phyloP scores from a whole-genome alignment of 1,140 invertebrate species.

The Neodiprion pinetum region DNA sequence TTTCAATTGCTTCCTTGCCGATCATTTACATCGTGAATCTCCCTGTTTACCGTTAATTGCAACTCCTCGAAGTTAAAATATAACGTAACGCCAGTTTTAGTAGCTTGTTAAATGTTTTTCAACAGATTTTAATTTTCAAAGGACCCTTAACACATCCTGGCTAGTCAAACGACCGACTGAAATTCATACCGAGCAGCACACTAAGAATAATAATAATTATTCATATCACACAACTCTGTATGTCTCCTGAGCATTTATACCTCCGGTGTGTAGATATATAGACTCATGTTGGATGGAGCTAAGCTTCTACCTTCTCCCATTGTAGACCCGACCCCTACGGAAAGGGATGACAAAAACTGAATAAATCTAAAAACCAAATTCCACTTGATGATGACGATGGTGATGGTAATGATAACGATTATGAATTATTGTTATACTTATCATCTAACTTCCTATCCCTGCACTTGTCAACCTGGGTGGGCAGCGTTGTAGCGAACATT shows the following conservation, averaged over 20 bases:
- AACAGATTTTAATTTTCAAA: neutral
- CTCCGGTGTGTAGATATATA: slow-evolving; percentile 51
- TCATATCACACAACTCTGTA: slow-evolving; percentile 23
- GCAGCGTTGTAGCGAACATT: slow-evolving; percentile 56
- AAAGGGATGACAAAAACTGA: slow-evolving; percentile 56
- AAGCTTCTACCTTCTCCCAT: slow-evolving; percentile 39
- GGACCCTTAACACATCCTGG: no score
- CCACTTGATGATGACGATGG: neutral
- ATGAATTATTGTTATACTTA: neutral
- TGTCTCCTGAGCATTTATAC: slow-evolving; percentile 18
- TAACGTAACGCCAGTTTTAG: slow-evolving; percentile 25
- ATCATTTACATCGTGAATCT: no score
- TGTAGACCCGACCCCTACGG: slow-evolving; percentile 59
- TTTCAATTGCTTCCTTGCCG: no score
- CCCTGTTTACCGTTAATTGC: no score
- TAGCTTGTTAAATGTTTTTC: slow-evolving; percentile 50
- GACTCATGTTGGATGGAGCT: slow-evolving; percentile 55
- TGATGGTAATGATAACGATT: neutral
- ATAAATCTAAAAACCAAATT: slow-evolving; percentile 6
- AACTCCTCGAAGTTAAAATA: no score
- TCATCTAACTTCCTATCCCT: slow-evolving; percentile 9
- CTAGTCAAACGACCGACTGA: neutral
- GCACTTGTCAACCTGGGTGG: slow-evolving; percentile 51
- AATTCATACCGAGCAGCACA: neutral
- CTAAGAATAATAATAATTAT: neutral